Evolutionary conservation across 2,888 invertebrate species (phyloP), one percentile per base, ranked within the genome.

Genomic region (Himalopsyche japonica): DNA sequence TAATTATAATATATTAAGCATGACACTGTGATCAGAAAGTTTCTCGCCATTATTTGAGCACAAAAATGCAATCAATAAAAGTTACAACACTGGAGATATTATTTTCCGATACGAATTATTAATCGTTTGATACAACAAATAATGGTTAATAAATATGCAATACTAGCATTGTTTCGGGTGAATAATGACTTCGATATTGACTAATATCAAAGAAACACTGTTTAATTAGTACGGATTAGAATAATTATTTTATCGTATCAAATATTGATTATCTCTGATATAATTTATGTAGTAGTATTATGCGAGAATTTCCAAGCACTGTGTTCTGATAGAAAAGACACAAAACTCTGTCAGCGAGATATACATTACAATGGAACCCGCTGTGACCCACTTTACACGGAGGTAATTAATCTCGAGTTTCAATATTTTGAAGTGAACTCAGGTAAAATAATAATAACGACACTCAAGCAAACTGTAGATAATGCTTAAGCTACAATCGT

Each of bases 311-410:
- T 57, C 20, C 57, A 57, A 7, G 57, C 57, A 57, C 57, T 57
- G n/a, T 57, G 57, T 57, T 20, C 10, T 8, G n/a, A 57, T 20
- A 57, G 20, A 57, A 24, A n/a, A 57, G 24, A 20, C 24, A 57
- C 24, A 57, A 15, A 57, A 20, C 57, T n/a, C 20, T 20, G 57
- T 57, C 57, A 24, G 24, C 57, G 57, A n/a, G 57, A 10, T 57
- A 57, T 57, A 20, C 20, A 57, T 57, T 57, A 57, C 57, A 57
- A 57, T 57, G 24, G 20, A 57, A 57, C 57, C 57, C 57, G 57
- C 57, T 57, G 20, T 47, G 79, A 70, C 81, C 81, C 70, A 81
- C 81, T 81, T 81, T 81, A 81, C 81, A 81, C 81, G 81, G 47
- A 70, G 81, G 70, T 70, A 80, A 76, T 76, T 76, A 27, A 37